Percentiles rank a stretch among this genome's conserved stretches.
These are phyloP conservation scores for Odontesthes bonariensis DNA, from an alignment of 2,113 vertebrate species.

Conservation along the genomic window DNA sequence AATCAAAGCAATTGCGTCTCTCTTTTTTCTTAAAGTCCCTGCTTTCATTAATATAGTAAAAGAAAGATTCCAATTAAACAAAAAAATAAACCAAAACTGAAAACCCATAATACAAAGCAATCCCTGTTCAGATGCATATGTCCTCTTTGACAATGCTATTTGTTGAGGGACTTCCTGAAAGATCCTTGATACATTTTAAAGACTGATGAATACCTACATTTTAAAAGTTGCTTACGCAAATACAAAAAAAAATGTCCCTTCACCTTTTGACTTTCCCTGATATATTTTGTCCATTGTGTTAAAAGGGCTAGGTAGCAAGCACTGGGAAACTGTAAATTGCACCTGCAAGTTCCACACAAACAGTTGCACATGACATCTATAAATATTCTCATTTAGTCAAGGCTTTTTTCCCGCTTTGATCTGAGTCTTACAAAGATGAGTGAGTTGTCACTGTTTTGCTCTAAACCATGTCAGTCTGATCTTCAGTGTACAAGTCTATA, in stretches of 20 bases:
- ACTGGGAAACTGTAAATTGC: slow-evolving; percentile 24
- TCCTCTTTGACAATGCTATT: slow-evolving; percentile 1
- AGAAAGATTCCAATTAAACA: not conserved
- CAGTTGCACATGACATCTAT: slow-evolving; percentile 1
- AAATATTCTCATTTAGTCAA: slow-evolving; percentile 46
- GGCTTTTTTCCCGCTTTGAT: slow-evolving; percentile 45
- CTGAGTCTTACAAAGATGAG: not conserved
- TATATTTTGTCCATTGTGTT: slow-evolving; percentile 12
- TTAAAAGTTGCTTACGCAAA: slow-evolving; percentile 29
- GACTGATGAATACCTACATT: slow-evolving; percentile 6
- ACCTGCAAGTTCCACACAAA: slow-evolving; percentile 30
- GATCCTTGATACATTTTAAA: slow-evolving; percentile 7
- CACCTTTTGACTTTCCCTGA: not conserved
- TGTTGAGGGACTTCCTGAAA: not conserved
- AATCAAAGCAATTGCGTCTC: not conserved
- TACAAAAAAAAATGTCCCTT: slow-evolving; percentile 44
- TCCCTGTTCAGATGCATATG: slow-evolving; percentile 7
- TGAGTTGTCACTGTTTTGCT: slow-evolving; percentile 12
- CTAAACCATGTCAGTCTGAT: slow-evolving; percentile 23
- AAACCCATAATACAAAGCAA: slow-evolving; percentile 22
- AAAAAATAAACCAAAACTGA: slow-evolving; percentile 11
- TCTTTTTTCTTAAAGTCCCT: slow-evolving; percentile 24
- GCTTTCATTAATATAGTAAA: slow-evolving; percentile 17
- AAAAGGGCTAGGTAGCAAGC: slow-evolving; percentile 23
- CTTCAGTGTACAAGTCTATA: not conserved